A percentile compares a stretch with the other conserved stretches of the same genome.
Conservation (phyloP, 2,113 vertebrate genomes). For the Antechinus stuartii region DNA sequence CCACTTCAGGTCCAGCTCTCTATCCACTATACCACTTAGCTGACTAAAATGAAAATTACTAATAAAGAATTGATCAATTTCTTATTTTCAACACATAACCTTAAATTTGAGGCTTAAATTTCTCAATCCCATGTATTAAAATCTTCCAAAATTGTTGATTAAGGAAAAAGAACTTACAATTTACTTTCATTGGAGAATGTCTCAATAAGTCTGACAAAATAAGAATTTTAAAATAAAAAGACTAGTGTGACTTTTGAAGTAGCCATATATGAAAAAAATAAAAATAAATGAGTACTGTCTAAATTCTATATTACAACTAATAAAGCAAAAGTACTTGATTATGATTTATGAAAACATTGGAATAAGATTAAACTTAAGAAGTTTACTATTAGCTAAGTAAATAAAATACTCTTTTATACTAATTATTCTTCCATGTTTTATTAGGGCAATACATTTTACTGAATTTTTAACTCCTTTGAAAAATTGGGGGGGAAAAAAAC, state of each 20-base stretch:
- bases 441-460: not conserved
- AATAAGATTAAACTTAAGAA: constrained; percentile 11
- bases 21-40: not conserved
- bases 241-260: constrained; percentile 12
- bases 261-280: constrained; percentile 16
- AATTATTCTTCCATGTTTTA: not conserved
- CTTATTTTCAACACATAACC: not conserved
- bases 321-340: constrained; percentile 16
- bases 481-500: not conserved
- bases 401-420: not conserved
- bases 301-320: not conserved
- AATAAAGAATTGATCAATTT: constrained; percentile 42
- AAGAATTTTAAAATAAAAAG: constrained; percentile 52
- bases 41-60: constrained; percentile 26
- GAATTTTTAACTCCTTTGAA: constrained; percentile 24
- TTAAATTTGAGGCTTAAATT: not conserved
- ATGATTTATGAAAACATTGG: constrained; percentile 31
- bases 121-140: not conserved
- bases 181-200: constrained; percentile 18
- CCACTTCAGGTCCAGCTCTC: not conserved
- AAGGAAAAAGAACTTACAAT: not conserved
- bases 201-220: not conserved
- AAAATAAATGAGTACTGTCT: constrained; percentile 10
- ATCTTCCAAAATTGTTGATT: not conserved
- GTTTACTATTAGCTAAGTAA: not conserved